phyloP scores from a whole-genome alignment of 2,888 invertebrate genomes.

The Lasiommata megera region DNA sequence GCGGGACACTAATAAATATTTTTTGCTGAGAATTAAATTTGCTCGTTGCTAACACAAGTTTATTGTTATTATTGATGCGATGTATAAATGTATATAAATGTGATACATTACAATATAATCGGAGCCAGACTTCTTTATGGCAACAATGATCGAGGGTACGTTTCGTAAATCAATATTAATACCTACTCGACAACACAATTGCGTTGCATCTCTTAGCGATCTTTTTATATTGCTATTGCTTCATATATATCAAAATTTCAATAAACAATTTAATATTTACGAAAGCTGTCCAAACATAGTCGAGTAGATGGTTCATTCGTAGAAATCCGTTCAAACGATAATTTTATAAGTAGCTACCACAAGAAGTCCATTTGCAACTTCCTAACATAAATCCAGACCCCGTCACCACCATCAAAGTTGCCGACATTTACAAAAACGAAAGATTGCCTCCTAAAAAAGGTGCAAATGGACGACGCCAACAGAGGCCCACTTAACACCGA shows the following conservation, averaged over 20 bases:
- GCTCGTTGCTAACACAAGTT: constrained; percentile 4
- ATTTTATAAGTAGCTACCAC: not conserved
- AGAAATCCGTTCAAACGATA: too few species aligned
- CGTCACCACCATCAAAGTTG: constrained; percentile 14
- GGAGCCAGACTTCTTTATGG: not conserved
- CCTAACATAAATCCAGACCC: constrained; percentile 10
- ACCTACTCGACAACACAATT: too few species aligned
- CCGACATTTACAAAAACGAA: constrained; percentile 21
- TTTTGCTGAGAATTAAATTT: constrained; percentile 5
- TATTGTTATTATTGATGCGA: constrained; percentile 1
- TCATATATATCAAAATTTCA: too few species aligned
- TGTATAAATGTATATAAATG: constrained; percentile 2
- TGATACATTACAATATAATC: not conserved
- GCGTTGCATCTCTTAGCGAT: too few species aligned
- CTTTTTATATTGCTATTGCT: too few species aligned
- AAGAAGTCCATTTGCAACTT: constrained; percentile 8
- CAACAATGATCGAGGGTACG: not conserved
- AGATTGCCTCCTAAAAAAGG: constrained; percentile 34
- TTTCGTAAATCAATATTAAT: not conserved
- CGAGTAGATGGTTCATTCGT: too few species aligned
- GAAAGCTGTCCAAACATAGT: too few species aligned
- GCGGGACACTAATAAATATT: not conserved
- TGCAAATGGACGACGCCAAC: constrained; percentile 47
- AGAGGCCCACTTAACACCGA: constrained; percentile 48
- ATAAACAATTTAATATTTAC: too few species aligned